Evolutionary conservation across 2,113 vertebrate genomes (phyloP), one percentile per base, ranked within the genome.

Genomic region (Pollachius pollachius): DNA sequence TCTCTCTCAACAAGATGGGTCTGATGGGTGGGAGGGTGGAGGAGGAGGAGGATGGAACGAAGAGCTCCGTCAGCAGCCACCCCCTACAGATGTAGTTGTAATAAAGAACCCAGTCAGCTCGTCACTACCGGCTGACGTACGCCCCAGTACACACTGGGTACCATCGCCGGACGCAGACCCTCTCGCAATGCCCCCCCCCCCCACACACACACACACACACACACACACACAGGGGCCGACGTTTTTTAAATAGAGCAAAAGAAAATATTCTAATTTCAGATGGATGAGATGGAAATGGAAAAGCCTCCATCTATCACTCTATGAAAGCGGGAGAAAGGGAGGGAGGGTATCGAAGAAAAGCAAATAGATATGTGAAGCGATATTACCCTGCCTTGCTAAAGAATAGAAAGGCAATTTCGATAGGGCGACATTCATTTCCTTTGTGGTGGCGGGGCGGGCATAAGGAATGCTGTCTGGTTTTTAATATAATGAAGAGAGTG

Each of bases 401-500:
- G 75, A 80, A 76, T 85, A 41, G 65, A 65, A 72, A 77, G 30
- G 59, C 73, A 67, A 71, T 79, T 84, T 82, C 68, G 82, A 65
- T 73, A 71, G 80, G 64, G 79, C 79, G 74, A 76, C 68, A 81
- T 84, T 86, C 48, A 85, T 85, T 89, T 89, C 81, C 77, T 88
- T 80, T 76, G 65, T 77, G 74, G 41, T 78, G 78, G 64, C 65
- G 72, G 74, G 57, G 73, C 57, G 25, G 78, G 64, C 73, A 82
- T 72, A 75, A 73, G 64, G 78, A 74, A 69, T 74, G 71, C 67
- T 58, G 70, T 82, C 59, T 73, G 65, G 68, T 75, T 84, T 80
- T 77, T 79, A 81, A 81, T 89, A 83, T 73, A 78, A 67, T 65
- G 65, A 64, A 80, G 67, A 67, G 56, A 3, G 27, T 76, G 72